These are phyloP conservation scores for Aphelinus atriplicis DNA, from an alignment of 1,140 invertebrate species.

Conservation along the genomic window DNA sequence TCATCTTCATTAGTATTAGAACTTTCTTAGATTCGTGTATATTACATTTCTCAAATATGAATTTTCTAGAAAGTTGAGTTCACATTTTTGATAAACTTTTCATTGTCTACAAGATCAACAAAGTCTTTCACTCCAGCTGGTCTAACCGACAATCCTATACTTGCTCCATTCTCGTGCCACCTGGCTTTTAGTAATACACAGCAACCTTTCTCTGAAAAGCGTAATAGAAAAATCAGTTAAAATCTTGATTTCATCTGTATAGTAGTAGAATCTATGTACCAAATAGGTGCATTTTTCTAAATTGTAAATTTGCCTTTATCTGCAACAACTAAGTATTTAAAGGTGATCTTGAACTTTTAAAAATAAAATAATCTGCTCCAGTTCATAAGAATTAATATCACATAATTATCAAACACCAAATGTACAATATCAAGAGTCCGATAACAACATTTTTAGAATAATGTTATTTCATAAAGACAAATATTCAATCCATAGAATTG, in stretches of 20 bases:
- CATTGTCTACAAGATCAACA: slow-evolving; percentile 55
- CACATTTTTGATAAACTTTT: slow-evolving; percentile 56
- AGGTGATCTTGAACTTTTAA: background rate
- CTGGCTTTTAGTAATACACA: slow-evolving; percentile 58
- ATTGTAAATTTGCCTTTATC: background rate
- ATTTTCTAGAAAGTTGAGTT: slow-evolving; percentile 47
- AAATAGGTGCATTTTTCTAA: too few relatives aligned
- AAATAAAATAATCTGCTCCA: too few relatives aligned
- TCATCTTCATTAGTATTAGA: background rate
- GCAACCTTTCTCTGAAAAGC: slow-evolving; percentile 54
- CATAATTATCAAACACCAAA: too few relatives aligned
- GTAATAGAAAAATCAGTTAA: background rate
- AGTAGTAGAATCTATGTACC: background rate
- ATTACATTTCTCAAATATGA: background rate
- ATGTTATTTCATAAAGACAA: too few relatives aligned
- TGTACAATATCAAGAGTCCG: too few relatives aligned
- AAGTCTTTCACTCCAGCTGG: slow-evolving; percentile 60
- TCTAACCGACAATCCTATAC: slow-evolving; percentile 57
- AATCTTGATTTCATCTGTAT: background rate
- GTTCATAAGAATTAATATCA: too few relatives aligned
- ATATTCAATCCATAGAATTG: too few relatives aligned
- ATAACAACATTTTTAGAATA: too few relatives aligned
- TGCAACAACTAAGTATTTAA: background rate
- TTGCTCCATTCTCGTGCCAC: slow-evolving; percentile 56
- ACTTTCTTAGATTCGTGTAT: background rate